Evolutionary conservation across 1,140 invertebrate species (phyloP), one percentile per base, ranked within the genome.

Genomic region (Stegodyphus dumicola): DNA sequence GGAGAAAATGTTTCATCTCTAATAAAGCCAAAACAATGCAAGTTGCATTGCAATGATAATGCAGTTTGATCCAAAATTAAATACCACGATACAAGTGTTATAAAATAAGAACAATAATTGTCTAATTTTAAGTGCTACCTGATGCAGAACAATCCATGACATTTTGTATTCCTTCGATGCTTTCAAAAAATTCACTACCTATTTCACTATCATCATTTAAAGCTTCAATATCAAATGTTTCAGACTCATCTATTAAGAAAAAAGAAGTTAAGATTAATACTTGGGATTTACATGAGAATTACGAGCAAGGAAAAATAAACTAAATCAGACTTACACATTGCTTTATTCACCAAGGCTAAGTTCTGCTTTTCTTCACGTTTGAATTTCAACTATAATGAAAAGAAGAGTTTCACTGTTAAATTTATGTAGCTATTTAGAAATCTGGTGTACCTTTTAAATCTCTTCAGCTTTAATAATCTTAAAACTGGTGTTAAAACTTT

Each of bases 311-410:
- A 15, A 54, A 78, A 9, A 52, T 1, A 51, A 56, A 53, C 15
- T 48, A 56, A 51, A 10, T n/a, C 2, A 17, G 52, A 81, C 78
- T 73, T 71, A 81, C 78, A 81, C 33, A 81, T 81, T 17, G 69
- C 78, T 73, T 48, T 60, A 7, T 81, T 65, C 2, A 81, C 18
- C 49, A 64, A 69, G 2, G 71, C 13, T 7, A 70, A 11, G 18
- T 73, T 51, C 6, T 7, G 9, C n/a, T 52, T 81, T 73, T 81
- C 78, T 81, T 81, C 78, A 15, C 66, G 52, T 51, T 81, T 81
- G 53, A 81, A 81, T 64, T 81, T 81, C 5, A 71, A n/a, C 78
- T 81, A 7, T 11, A 81, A 79, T 9, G 9, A 60, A 15, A 15
- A 15, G 15, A 60, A 60, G 15, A 15, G 15, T 11, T 11, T 60